These are phyloP conservation scores for Pandemis cinnamomeana DNA, from an alignment of 2,888 invertebrate species.

Conservation along the genomic window DNA sequence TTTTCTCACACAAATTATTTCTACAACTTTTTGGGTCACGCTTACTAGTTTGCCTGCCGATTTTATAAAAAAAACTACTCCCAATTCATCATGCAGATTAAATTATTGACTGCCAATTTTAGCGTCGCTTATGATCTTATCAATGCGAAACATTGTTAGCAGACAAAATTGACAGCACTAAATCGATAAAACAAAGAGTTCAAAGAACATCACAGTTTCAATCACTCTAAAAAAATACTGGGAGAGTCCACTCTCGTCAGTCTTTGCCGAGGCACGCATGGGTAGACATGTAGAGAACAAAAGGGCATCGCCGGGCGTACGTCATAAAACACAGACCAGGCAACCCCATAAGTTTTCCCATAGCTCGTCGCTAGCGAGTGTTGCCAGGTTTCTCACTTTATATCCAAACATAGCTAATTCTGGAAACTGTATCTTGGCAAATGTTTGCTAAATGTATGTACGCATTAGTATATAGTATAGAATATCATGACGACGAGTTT, in stretches of 20 bases:
- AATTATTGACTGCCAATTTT: neutral
- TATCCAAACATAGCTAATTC: neutral
- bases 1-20: too few species aligned
- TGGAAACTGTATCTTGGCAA: neutral
- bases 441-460: neutral
- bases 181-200: neutral
- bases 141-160: too few species aligned
- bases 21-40: too few species aligned
- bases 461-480: too few species aligned
- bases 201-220: neutral
- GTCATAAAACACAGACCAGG: constrained; percentile 29
- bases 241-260: neutral
- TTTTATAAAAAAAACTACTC: too few species aligned
- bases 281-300: constrained; percentile 7
- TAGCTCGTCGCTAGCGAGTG: neutral
- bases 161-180: neutral
- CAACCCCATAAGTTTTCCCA: constrained; percentile 60
- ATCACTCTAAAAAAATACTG: neutral
- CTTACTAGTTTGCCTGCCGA: too few species aligned
- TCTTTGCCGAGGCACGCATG: constrained; percentile 3
- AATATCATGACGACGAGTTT: too few species aligned
- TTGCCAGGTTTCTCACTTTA: neutral
- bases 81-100: too few species aligned
- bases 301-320: constrained; percentile 21
- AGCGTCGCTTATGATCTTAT: neutral